phyloP scores from a whole-genome alignment of 2,888 invertebrate species.

The Neoscelio sp. region DNA sequence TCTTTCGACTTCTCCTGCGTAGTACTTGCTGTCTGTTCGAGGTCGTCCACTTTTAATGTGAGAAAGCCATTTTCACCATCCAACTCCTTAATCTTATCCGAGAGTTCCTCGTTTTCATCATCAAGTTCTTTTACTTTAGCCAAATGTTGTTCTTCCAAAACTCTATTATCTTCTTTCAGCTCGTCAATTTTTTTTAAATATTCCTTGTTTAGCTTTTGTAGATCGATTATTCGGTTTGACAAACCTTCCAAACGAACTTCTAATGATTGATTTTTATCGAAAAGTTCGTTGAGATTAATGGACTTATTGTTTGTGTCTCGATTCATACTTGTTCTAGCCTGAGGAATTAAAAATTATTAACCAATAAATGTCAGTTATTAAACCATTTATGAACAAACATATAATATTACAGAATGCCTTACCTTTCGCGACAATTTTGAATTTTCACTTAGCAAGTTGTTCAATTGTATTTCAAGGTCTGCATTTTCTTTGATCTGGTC shows the following conservation, averaged over 20 bases:
- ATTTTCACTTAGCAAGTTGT: constrained; percentile 82
- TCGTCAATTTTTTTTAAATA: constrained; percentile 69
- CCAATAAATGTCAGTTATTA: not conserved
- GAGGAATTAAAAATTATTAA: constrained; percentile 4
- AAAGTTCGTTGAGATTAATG: constrained; percentile 75
- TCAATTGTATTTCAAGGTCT: constrained; percentile 82
- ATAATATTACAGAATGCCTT: not conserved
- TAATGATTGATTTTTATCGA: constrained; percentile 76
- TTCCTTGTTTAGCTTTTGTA: constrained; percentile 75
- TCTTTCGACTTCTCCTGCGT: constrained; percentile 75
- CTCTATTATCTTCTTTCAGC: constrained; percentile 63
- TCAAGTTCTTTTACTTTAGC: too few relatives aligned
- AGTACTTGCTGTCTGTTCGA: too few relatives aligned
- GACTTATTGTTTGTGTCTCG: too few relatives aligned
- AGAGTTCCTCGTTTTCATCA: constrained; percentile 70
- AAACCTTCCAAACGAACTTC: constrained; percentile 80
- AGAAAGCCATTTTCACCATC: too few relatives aligned
- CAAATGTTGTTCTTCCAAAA: constrained; percentile 72
- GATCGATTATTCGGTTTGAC: constrained; percentile 76
- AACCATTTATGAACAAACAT: constrained; percentile 2
- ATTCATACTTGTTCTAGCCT: constrained; percentile 56
- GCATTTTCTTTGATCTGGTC: constrained; percentile 83
- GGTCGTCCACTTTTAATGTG: too few relatives aligned
- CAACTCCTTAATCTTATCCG: constrained; percentile 79
- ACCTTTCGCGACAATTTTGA: constrained; percentile 80